Percentiles rank a stretch among this genome's conserved stretches.
phyloP scores from a whole-genome alignment of 2,797 vertebrate species.

The Hippocampus kuda region DNA sequence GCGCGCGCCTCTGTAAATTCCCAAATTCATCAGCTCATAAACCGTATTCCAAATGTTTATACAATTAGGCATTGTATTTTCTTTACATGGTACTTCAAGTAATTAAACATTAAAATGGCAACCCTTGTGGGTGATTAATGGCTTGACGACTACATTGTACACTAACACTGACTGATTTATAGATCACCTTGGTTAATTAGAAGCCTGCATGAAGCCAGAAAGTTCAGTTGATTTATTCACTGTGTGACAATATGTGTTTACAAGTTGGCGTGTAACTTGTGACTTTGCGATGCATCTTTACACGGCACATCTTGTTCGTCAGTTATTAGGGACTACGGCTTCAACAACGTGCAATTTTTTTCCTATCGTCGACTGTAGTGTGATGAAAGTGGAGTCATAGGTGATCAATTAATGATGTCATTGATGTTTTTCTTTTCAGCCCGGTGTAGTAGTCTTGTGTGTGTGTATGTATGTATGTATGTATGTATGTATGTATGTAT shows the following conservation, averaged over 20 bases:
- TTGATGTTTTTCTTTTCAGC: neutral
- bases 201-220: neutral
- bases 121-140: neutral
- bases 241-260: neutral
- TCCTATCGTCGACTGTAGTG: neutral
- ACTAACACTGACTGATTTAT: neutral
- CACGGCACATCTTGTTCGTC: neutral
- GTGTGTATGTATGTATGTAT: too few species aligned
- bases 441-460: too few species aligned
- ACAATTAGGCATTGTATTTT: conserved; percentile 5
- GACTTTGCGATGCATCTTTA: neutral
- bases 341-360: neutral
- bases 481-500: too few species aligned
- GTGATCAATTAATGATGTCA: neutral
- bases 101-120: neutral
- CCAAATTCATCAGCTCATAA: conserved; percentile 9
- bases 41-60: conserved; percentile 4
- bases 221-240: neutral
- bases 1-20: conserved; percentile 8
- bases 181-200: neutral
- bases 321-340: neutral
- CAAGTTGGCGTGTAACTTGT: neutral
- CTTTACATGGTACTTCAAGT: conserved; percentile 7
- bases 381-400: neutral
- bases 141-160: neutral